These are phyloP conservation scores for Suncus etruscus DNA, from an alignment of 2,113 vertebrate genomes.

Conservation along the genomic window DNA sequence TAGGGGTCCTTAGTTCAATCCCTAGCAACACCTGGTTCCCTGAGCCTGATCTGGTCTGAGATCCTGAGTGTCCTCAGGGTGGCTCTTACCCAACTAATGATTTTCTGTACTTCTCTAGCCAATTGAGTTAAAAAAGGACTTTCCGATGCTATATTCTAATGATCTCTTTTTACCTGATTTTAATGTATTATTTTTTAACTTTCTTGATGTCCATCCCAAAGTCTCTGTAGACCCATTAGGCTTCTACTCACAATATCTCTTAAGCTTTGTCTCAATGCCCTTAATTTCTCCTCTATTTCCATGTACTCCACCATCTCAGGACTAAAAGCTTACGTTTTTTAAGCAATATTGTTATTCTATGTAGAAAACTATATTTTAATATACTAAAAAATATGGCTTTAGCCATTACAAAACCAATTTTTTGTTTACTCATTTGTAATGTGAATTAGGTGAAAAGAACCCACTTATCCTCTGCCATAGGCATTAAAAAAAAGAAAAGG, in stretches of 20 bases:
- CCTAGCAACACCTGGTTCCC: no score
- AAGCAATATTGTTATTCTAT: neutral
- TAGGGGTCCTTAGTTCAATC: no score
- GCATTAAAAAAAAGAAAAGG: no score
- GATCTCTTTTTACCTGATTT: neutral
- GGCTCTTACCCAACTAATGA: no score
- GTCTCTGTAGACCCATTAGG: neutral
- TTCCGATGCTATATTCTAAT: neutral
- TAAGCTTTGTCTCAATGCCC: fast-evolving
- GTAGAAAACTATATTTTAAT: neutral
- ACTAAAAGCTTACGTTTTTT: neutral
- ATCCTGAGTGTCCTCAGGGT: no score
- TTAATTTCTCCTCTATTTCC: fast-evolving
- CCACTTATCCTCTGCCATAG: no score
- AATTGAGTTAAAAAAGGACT: neutral
- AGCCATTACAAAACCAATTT: neutral
- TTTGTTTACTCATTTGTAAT: neutral
- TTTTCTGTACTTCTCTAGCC: no score
- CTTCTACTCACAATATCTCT: neutral
- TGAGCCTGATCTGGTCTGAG: no score
- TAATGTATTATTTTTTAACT: neutral
- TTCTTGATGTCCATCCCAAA: neutral
- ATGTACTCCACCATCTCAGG: fast-evolving
- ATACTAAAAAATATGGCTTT: neutral
- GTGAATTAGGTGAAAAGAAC: no score